These are phyloP conservation scores for Sternarchorhynchus goeldii DNA, from an alignment of 2,797 vertebrate genomes.

Conservation along the genomic window DNA sequence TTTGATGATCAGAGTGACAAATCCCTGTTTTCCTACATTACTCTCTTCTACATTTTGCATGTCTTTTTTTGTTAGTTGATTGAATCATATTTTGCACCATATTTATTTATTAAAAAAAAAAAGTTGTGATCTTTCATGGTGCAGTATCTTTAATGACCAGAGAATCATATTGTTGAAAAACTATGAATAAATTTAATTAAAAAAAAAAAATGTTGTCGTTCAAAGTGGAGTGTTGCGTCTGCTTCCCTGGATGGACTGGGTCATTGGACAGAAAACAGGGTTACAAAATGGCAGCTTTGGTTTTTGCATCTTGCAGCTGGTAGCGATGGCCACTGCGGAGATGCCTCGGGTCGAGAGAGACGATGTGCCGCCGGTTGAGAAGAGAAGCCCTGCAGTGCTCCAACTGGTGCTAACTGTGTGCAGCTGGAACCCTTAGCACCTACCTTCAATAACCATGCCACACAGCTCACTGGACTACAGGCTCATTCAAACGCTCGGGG, in stretches of 20 bases:
- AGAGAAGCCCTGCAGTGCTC: not conserved
- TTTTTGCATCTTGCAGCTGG: not conserved
- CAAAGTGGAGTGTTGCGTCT: not conserved
- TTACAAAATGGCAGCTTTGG: not conserved
- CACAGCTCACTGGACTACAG: too few species aligned
- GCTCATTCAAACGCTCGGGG: too few species aligned
- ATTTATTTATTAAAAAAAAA: constrained; percentile 8
- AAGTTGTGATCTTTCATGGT: not conserved
- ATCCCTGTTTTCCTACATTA: constrained; percentile 38
- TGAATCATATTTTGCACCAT: constrained; percentile 38
- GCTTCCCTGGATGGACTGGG: not conserved
- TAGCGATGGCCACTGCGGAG: too few species aligned
- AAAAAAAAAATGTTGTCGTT: not conserved
- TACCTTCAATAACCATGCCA: not conserved
- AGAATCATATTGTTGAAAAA: not conserved
- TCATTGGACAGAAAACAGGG: not conserved
- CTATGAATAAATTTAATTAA: not conserved
- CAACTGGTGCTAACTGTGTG: not conserved
- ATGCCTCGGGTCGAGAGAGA: too few species aligned
- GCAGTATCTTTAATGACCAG: not conserved
- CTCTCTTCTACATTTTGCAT: constrained; percentile 69
- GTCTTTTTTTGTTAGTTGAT: constrained; percentile 54
- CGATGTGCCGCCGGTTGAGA: too few species aligned
- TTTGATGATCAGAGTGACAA: constrained; percentile 42
- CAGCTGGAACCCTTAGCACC: constrained; percentile 5